These are phyloP conservation scores for Pristionchus fissidentatus DNA, from an alignment of 2,888 invertebrate species.

Conservation along the genomic window DNA sequence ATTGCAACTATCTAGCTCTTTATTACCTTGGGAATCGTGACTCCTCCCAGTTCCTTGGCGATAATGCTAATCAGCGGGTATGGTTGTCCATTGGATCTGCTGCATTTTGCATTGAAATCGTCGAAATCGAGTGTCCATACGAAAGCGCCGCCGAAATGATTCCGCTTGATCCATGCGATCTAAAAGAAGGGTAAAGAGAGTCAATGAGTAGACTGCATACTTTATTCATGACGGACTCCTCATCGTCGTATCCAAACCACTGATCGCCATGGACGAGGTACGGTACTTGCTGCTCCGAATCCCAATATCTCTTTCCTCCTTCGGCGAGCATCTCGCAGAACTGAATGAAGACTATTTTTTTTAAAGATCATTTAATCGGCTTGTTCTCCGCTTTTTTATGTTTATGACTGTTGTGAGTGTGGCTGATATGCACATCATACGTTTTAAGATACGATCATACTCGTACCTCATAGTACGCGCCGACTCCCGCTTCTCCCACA, in stretches of 20 bases:
- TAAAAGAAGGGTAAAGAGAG: constrained; percentile 48
- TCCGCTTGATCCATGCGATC: constrained; percentile 69
- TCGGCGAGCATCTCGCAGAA: constrained; percentile 87
- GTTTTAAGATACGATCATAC: background rate
- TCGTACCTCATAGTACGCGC: constrained; percentile 88
- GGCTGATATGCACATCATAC: no score
- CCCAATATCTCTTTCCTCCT: constrained; percentile 85
- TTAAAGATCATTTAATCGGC: background rate
- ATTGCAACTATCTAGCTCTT: background rate
- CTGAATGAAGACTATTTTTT: constrained; percentile 76
- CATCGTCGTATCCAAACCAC: constrained; percentile 94
- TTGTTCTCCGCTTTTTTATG: background rate
- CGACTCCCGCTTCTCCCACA: constrained; percentile 92
- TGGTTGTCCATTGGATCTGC: constrained; percentile 64
- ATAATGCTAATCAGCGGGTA: constrained; percentile 74
- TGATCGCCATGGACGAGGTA: constrained; percentile 86
- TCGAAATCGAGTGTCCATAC: constrained; percentile 76
- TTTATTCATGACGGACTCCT: constrained; percentile 87
- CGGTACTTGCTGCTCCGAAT: constrained; percentile 84
- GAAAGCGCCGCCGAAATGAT: constrained; percentile 74
- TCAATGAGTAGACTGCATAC: constrained; percentile 75
- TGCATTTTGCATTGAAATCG: constrained; percentile 74
- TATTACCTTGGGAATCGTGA: constrained; percentile 59
- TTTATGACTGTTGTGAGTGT: background rate
- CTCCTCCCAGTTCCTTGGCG: constrained; percentile 68